Base-by-base conservation (phyloP, 2,797 vertebrate genomes). In the Stomatorhinus walkeri region DNA sequence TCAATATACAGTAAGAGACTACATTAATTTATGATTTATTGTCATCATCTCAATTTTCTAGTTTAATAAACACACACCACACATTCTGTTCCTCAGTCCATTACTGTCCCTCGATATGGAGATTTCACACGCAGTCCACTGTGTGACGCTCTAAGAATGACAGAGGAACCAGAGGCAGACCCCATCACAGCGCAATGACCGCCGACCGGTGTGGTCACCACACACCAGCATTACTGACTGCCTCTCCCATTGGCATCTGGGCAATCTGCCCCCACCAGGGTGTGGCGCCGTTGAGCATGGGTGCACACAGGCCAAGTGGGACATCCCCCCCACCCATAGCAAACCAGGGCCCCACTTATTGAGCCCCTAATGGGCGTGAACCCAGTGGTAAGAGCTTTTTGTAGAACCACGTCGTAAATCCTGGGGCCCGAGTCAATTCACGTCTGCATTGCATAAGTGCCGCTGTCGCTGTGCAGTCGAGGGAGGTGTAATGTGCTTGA, bases 331-430 rank as follows among this genome's bases (percentile, higher is more conserved):
- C 36, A 3, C 2, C 36, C 72, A 14, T 5, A 4, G 72, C 7
- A 40, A 12, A 79, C 72, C 72, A 19, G 36, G 36, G 36, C 36
- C 72, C 16, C 72, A 79, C 68, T 16, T 76, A 28, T 32, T 6
- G 8, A 40, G 40, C 56, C 86, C 36, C 36, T 61, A 43, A 87
- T 61, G 54, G 89, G 91, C 48, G 87, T 86, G 90, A 87, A 85
- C 59, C 88, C 40, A 8, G 43, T 12, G 16, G 51, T 40, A 89
- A 91, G 88, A 16, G 9, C 1, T 87, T 76, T 89, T 56, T 87
- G 86, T 22, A 87, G 49, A 72, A 90, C 90, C 88, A 87, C 84
- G 72, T 89, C 88, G 89, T 92, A 92, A 91, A 92, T 92, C 90
- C 84, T 89, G 68, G 36, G 88, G 83, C 72, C 89, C 90, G 90